Conservation (phyloP, 2,888 invertebrate species). For the Melieria picta region DNA sequence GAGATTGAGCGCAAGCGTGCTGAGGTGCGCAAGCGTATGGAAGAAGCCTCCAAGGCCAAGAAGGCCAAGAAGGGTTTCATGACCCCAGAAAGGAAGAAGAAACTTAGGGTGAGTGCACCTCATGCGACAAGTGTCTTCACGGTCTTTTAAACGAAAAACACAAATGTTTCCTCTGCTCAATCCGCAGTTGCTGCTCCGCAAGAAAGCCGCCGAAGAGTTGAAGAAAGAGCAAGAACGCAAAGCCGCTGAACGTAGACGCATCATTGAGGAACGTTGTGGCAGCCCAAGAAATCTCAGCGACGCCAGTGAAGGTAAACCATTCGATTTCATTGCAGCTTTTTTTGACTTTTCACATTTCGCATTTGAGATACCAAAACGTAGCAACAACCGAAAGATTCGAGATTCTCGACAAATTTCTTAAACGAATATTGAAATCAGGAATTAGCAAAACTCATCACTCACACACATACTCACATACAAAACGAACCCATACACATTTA, state of each 20-base stretch:
- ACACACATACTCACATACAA: not conserved
- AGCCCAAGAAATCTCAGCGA: conserved; percentile 90
- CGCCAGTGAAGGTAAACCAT: conserved; percentile 87
- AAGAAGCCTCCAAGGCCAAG: conserved; percentile 98
- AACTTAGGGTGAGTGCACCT: conserved; percentile 86
- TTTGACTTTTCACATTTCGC: not conserved
- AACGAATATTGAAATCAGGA: not conserved
- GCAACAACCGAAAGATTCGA: too few relatives aligned
- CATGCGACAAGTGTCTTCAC: not conserved
- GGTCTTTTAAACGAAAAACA: too few relatives aligned
- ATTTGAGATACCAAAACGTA: not conserved
- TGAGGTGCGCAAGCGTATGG: conserved; percentile 98
- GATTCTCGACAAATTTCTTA: not conserved
- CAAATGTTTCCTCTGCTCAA: not conserved
- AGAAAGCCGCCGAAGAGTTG: conserved; percentile 99
- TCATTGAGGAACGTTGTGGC: conserved; percentile 95
- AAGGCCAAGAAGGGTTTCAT: conserved; percentile 99
- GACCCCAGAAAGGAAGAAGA: conserved; percentile 99
- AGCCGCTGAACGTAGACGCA: conserved; percentile 96
- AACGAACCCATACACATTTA: conserved; percentile 1
- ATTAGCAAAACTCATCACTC: not conserved
- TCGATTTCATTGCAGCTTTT: not conserved
- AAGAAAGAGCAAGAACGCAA: conserved; percentile 99
- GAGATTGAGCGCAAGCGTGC: conserved; percentile 99
- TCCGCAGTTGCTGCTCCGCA: conserved; percentile 94